Evolutionary conservation across 2,888 invertebrate species (phyloP), one percentile per base, ranked within the genome.

Genomic region (Hypselothyrea guttata): DNA sequence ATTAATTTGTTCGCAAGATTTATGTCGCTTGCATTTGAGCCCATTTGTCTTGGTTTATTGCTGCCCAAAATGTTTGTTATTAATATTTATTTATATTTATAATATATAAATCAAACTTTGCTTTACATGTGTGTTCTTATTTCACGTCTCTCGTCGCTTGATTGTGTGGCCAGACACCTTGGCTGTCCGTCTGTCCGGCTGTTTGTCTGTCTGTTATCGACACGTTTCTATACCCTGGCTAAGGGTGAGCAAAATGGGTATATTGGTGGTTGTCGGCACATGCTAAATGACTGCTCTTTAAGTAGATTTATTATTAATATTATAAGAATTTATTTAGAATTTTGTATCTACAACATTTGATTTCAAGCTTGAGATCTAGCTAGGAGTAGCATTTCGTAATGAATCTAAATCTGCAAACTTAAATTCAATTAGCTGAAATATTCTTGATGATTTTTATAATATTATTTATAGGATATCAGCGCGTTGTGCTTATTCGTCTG

Each of bases 121-220:
- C 60, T 74, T n/a, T 84, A 82, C 86, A 87, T 82, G 63, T 82
- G 63, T 81, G 86, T 81, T 84, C 86, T 82, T 69, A 75, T 85
- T 82, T 71, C 58, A 69, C 63, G 56, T 66, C 61, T 52, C 18
- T 11, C 4, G 11, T 22, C 12, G 11, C 18, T 12, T 15, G n/a
- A n/a, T n/a, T n/a, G n/a, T 22, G 5, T 22, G 22, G 22, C 22
- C 22, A 22, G 22, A 22, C 22, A 22, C 22, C 22, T 22, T 22
- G 22, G 62, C 55, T 33, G 18, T 44, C 49, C 53, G 31, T 60
- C 27, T 46, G 9, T 49, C 11, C n/a, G n/a, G n/a, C n/a, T 59
- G 55, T 40, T n/a, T 49, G 16, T 5, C 46, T 58, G 55, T 63
- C 47, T 70, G 47, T 64, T 65, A 53, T 62, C 60, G 69, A 65